phyloP scores from a whole-genome alignment of 2,888 invertebrate genomes.

The Tanypteryx hageni region DNA sequence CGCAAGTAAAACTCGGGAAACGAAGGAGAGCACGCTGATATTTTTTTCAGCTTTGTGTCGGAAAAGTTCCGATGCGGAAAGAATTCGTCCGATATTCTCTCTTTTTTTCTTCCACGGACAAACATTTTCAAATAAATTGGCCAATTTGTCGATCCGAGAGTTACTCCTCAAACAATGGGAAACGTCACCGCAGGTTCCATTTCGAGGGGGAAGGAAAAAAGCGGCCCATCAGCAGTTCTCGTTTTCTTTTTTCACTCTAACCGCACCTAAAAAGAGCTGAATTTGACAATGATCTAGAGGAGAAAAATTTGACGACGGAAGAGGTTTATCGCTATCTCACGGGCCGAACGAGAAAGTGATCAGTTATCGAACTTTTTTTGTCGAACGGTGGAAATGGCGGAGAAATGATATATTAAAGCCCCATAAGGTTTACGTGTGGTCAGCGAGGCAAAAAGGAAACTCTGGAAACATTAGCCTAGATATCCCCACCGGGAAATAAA shows the following conservation, averaged over 20 bases:
- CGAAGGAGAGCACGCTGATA: background rate
- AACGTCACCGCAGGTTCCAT: background rate
- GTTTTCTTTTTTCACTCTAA: background rate
- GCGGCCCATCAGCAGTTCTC: background rate
- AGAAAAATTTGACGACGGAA: background rate
- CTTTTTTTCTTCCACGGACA: background rate
- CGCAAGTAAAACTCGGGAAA: background rate
- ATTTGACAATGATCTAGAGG: slow-evolving; percentile 13
- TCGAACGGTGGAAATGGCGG: background rate
- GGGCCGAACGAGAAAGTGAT: background rate
- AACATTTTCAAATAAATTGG: slow-evolving; percentile 23
- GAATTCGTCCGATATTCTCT: background rate
- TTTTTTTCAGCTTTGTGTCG: background rate
- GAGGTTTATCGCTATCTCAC: background rate
- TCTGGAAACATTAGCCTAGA: too few species aligned
- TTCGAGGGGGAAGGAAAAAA: background rate
- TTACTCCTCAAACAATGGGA: slow-evolving; percentile 19
- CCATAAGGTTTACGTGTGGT: too few species aligned
- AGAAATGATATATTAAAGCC: background rate
- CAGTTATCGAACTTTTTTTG: slow-evolving; percentile 18
- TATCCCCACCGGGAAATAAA: too few species aligned
- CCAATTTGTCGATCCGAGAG: background rate
- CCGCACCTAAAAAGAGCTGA: background rate
- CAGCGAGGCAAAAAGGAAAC: too few species aligned
- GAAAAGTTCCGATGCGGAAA: background rate